Evolutionary conservation across 2,888 invertebrate genomes (phyloP), one percentile per base, ranked within the genome.

Genomic region (Glomeris marginata): DNA sequence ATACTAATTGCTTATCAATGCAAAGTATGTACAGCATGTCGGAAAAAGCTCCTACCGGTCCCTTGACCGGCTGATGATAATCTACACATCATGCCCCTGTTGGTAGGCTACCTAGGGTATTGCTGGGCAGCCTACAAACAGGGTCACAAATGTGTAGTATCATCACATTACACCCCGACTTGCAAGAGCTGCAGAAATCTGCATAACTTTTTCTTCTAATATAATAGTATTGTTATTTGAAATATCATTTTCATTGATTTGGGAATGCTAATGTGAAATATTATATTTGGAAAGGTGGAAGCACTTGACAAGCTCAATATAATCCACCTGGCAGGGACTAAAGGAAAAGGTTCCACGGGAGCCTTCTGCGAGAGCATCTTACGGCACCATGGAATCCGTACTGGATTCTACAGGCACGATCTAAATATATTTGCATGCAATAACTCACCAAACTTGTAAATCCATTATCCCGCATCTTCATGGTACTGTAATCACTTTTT

Each of bases 311-410:
- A 73, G 48, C 65, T 94, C 16, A 81, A 86, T 48, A 77, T 92
- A 40, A 90, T 98, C 61, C 98, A 98, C 71, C 81, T 98, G 5
- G 79, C 90, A 52, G 98, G 98, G 10, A 97, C 97, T 1, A 98
- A 98, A 70, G 98, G 97, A 47, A 98, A 98, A 77, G 75, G 77
- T 2, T 91, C 92, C 16, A 92, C 94, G 0, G 92, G 94, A 64
- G 91, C 94, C 0, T 81, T 87, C 67, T 78, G 81, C 56, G 98
- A 98, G 66, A 78, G 83, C 0, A 85, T 98, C 54, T 72, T 98
- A 10, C 77, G 87, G 0, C 70, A 77, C 21, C 80, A 85, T 63
- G 91, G 91, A 2, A 78, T 77, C 61, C 80, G 76, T 60, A 97
- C 95, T 0, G 97, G 97, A 5, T 86, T 98, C 65, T 97, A 78